These are phyloP conservation scores for Sciurus carolinensis DNA, from an alignment of 2,797 vertebrate genomes.

Conservation along the genomic window DNA sequence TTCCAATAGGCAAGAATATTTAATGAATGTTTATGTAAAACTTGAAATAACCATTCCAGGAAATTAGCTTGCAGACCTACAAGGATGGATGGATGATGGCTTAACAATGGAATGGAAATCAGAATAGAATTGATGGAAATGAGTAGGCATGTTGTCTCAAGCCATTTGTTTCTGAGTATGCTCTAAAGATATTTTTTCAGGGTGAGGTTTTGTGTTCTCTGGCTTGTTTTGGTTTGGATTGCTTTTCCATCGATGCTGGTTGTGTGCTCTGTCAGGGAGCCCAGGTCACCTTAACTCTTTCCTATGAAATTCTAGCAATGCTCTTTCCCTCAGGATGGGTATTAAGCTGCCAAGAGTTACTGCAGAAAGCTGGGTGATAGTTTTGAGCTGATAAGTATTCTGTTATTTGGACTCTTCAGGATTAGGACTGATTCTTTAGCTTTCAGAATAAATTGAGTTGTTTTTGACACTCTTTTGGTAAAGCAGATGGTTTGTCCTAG, in stretches of 20 bases:
- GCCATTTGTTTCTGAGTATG: background rate
- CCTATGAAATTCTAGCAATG: background rate
- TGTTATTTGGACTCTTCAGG: constrained; percentile 23
- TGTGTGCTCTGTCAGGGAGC: background rate
- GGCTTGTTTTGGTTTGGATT: background rate
- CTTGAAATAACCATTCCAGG: constrained; percentile 26
- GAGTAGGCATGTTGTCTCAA: background rate
- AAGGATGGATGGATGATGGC: background rate
- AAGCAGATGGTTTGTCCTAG: background rate
- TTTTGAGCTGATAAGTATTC: background rate
- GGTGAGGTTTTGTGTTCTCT: background rate
- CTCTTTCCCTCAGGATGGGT: background rate
- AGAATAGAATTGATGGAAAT: constrained; percentile 22
- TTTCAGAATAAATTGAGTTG: background rate
- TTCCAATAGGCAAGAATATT: constrained; percentile 4
- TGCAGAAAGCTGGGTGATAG: background rate
- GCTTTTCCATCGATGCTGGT: background rate
- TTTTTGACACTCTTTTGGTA: constrained; percentile 38
- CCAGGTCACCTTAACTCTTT: background rate
- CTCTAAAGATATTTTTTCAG: background rate
- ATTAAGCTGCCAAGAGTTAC: background rate
- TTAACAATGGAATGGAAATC: background rate
- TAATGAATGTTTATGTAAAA: constrained; percentile 40
- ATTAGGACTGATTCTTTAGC: background rate
- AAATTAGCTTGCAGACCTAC: background rate